Evolutionary conservation across 2,797 vertebrate genomes (phyloP).

Genomic region (Diglossa cyanea): DNA sequence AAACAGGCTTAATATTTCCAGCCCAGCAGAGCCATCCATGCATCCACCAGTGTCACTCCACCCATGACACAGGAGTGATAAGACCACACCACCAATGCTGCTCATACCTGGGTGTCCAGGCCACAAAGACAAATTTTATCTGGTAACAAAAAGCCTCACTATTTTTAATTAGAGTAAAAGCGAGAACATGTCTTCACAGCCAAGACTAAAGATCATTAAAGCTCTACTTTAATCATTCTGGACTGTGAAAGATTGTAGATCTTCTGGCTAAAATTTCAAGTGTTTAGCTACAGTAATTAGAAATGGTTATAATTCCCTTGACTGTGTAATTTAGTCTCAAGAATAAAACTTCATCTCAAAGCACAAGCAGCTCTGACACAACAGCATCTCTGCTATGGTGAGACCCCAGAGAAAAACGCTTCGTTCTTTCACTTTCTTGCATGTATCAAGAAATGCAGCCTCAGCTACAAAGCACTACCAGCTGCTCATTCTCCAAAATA

Average conservation of each 20-base stretch:
- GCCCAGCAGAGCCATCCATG: background rate
- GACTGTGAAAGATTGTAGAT: background rate
- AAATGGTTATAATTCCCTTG: background rate
- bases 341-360: background rate
- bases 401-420: background rate
- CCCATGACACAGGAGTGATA: rapidly evolving
- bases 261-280: background rate
- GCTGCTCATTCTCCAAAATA: constrained; percentile 63
- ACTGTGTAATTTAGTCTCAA: background rate
- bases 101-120: rapidly evolving
- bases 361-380: background rate
- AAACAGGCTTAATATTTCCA: background rate
- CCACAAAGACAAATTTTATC: background rate
- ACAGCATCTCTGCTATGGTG: background rate
- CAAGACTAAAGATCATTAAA: background rate
- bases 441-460: background rate
- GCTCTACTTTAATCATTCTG: background rate
- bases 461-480: constrained; percentile 33
- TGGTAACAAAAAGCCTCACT: background rate
- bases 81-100: background rate
- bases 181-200: background rate
- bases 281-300: constrained; percentile 26
- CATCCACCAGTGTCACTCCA: background rate
- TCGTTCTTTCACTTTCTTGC: background rate
- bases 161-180: background rate